Percentiles rank a stretch among this genome's conserved stretches.
Evolutionary conservation across 2,113 vertebrate species (phyloP).

Genomic region (Boulengeromyrus knoepffleri): DNA sequence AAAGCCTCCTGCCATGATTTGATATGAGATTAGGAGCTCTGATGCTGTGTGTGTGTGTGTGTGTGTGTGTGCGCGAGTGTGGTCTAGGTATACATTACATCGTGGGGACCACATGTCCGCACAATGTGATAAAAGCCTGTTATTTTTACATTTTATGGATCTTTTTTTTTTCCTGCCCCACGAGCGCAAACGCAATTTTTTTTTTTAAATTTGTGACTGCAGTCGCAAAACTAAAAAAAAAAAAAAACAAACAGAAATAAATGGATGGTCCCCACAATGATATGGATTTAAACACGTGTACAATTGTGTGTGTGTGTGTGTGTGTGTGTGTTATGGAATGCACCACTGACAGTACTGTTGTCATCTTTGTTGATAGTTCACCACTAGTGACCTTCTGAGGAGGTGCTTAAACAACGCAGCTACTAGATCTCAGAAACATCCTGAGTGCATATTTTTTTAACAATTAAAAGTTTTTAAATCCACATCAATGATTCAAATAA

Average conservation of each 20-base stretch:
- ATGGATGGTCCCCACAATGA: background rate
- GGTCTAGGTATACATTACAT: background rate
- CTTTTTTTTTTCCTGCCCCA: background rate
- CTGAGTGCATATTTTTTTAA: background rate
- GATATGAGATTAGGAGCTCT: conserved; percentile 4
- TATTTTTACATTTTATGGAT: background rate
- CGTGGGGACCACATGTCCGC: background rate
- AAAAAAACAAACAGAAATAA: background rate
- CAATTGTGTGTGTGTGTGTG: background rate
- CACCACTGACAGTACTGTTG: background rate
- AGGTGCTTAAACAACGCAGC: background rate
- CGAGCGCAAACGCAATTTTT: background rate
- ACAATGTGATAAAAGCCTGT: background rate
- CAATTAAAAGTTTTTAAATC: background rate
- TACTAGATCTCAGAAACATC: background rate
- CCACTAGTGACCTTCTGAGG: background rate
- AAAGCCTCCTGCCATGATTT: conserved; percentile 1
- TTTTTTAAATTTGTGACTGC: background rate
- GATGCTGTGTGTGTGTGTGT: background rate
- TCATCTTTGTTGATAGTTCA: background rate
- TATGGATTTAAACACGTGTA: background rate
- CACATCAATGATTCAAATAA: background rate
- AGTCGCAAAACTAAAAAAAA: background rate
- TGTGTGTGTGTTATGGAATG: background rate
- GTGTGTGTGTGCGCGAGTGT: background rate